A percentile compares a stretch with the other conserved stretches of the same genome.
Conservation (phyloP, 2,113 vertebrate species). For the Machaerirhynchus nigripectus region DNA sequence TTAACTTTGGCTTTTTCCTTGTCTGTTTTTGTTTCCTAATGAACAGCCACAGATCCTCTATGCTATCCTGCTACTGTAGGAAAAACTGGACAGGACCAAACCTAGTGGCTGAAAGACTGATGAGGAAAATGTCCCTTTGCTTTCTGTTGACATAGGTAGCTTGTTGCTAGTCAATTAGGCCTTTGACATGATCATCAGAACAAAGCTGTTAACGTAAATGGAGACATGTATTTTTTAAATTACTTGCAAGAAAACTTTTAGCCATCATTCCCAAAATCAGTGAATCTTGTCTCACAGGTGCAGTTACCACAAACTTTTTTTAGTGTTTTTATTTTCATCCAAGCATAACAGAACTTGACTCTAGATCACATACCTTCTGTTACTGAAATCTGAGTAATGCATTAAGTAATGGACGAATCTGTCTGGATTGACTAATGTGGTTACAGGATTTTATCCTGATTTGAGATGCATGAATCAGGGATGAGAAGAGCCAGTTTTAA, state of each 20-base stretch:
- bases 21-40: slow-evolving; percentile 52
- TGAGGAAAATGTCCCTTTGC: slow-evolving; percentile 32
- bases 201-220: slow-evolving; percentile 24
- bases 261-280: slow-evolving; percentile 29
- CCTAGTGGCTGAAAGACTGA: slow-evolving; percentile 22
- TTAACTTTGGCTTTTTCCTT: slow-evolving; percentile 27
- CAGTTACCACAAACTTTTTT: slow-evolving; percentile 57
- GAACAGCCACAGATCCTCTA: background rate
- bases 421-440: slow-evolving; percentile 54
- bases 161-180: slow-evolving; percentile 47
- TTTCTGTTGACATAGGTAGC: slow-evolving; percentile 56
- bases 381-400: slow-evolving; percentile 69
- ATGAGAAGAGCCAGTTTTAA: slow-evolving; percentile 22
- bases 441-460: slow-evolving; percentile 43
- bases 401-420: slow-evolving; percentile 68
- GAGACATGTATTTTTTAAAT: slow-evolving; percentile 8
- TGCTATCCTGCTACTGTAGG: slow-evolving; percentile 34
- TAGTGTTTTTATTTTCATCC: slow-evolving; percentile 70
- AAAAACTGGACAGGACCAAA: slow-evolving; percentile 38
- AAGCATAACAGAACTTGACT: slow-evolving; percentile 70
- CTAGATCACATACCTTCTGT: slow-evolving; percentile 60
- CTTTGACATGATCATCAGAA: slow-evolving; percentile 29
- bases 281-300: slow-evolving; percentile 68
- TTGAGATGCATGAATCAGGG: slow-evolving; percentile 22
- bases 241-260: slow-evolving; percentile 49